Conservation (phyloP, 2,113 vertebrate genomes). For the Noctilio leporinus region DNA sequence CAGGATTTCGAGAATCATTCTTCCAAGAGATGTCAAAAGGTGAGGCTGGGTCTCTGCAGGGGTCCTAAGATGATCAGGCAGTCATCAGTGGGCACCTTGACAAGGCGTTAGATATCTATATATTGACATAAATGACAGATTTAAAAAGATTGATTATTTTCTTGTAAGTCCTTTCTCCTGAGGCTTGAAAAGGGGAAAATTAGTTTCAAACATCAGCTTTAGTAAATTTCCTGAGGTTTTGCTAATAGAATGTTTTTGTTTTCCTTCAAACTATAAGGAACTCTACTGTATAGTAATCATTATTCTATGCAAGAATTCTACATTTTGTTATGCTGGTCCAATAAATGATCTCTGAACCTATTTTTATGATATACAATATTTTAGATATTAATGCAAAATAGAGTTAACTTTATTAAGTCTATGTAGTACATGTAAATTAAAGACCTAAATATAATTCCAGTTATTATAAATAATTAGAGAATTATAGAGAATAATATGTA, state of each 20-base stretch:
- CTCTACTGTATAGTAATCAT: not conserved
- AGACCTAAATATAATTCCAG: not conserved
- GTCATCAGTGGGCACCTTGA: not conserved
- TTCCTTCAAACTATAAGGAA: not conserved
- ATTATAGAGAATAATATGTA: not conserved
- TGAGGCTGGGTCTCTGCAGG: not conserved
- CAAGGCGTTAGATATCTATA: not conserved
- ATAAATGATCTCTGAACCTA: not conserved
- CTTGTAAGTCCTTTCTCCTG: not conserved
- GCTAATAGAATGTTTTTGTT: not conserved
- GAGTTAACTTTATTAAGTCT: not conserved
- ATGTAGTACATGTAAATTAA: not conserved
- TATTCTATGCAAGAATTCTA: not conserved
- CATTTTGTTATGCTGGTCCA: not conserved
- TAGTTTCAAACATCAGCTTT: not conserved
- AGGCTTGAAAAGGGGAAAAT: not conserved
- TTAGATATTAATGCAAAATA: not conserved
- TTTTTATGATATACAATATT: not conserved
- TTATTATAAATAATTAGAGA: not conserved
- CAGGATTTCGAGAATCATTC: not conserved
- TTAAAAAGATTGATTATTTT: not conserved
- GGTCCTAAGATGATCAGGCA: too few relatives aligned
- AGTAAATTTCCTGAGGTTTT: not conserved
- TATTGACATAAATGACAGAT: not conserved
- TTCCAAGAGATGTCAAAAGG: not conserved